A percentile compares a stretch with the other conserved stretches of the same genome.
Conservation (phyloP, 1,140 invertebrate genomes). For the Eumeta japonica region DNA sequence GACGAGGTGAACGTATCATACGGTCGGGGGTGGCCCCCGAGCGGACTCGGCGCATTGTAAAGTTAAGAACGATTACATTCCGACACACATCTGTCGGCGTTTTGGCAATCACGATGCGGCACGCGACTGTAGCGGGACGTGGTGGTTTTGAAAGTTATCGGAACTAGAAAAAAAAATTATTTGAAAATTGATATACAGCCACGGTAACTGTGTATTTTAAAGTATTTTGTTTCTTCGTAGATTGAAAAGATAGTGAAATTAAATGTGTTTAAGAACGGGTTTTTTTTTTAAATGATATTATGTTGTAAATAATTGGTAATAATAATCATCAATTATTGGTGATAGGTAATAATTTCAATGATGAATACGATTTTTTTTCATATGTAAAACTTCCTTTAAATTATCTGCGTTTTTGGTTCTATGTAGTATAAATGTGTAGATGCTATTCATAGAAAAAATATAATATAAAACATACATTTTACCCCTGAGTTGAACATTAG, state of each 20-base stretch:
- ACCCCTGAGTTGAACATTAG: too few species aligned
- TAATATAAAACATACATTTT: too few species aligned
- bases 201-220: too few species aligned
- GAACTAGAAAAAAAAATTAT: neutral
- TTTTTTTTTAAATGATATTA: neutral
- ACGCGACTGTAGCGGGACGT: slow-evolving; percentile 31
- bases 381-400: too few species aligned
- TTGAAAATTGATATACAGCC: too few species aligned
- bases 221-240: neutral
- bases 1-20: slow-evolving; percentile 53
- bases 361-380: too few species aligned
- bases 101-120: slow-evolving; percentile 56
- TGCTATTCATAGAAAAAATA: too few species aligned
- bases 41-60: slow-evolving; percentile 36
- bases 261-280: neutral
- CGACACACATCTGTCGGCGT: slow-evolving; percentile 53
- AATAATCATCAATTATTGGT: too few species aligned
- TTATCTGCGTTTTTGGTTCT: too few species aligned
- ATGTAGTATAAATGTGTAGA: too few species aligned
- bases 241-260: slow-evolving; percentile 1
- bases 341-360: too few species aligned
- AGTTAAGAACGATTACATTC: slow-evolving; percentile 53
- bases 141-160: slow-evolving; percentile 33
- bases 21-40: slow-evolving; percentile 34
- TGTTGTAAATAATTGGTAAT: neutral